Evolutionary conservation across 2,888 invertebrate species (phyloP), one percentile per base, ranked within the genome.

Genomic region (Alviniconcha strummeri): DNA sequence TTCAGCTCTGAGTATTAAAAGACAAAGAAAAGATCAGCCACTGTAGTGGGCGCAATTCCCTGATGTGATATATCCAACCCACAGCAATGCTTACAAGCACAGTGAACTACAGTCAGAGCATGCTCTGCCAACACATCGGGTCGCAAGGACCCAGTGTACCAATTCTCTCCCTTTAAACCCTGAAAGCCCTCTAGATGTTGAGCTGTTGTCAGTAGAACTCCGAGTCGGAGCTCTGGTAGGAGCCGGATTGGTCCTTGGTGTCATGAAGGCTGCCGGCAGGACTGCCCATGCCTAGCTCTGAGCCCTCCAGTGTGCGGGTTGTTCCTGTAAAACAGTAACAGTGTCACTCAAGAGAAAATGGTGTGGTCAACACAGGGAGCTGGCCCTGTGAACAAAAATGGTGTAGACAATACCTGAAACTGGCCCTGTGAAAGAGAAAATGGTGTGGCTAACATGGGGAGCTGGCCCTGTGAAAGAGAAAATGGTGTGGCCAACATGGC

Each of bases 191-290:
- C 60, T 60, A 78, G 6, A 7, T 4, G 64, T 60, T n/a, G 60
- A 78, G 64, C 64, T 64, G 55, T 54, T 8, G 81, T 92, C 89
- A 94, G 88, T 94, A 94, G 89, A 94, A 94, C 86, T 94, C 94
- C 0, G 94, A 94, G 90, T 94, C 94, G 0, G 94, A 94, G 86
- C 94, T 94, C 88, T 93, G 92, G 83, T 90, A 88, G 19, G 92
- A 92, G 13, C 91, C 89, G 17, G 90, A 89, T 72, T 89, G 87
- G 74, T 91, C 91, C 84, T 88, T 89, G 7, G 84, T 83, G 74
- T 90, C 90, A 64, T 88, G 88, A 17, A 86, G 77, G 75, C 87
- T 88, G 75, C 88, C 85, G 13, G 85, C 89, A 15, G 86, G 87
- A 84, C 88, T 90, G 77, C 87, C 88, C 9, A 85, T 72, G 54